Conservation (phyloP, 2,797 vertebrate species). For the Alosa sapidissima region DNA sequence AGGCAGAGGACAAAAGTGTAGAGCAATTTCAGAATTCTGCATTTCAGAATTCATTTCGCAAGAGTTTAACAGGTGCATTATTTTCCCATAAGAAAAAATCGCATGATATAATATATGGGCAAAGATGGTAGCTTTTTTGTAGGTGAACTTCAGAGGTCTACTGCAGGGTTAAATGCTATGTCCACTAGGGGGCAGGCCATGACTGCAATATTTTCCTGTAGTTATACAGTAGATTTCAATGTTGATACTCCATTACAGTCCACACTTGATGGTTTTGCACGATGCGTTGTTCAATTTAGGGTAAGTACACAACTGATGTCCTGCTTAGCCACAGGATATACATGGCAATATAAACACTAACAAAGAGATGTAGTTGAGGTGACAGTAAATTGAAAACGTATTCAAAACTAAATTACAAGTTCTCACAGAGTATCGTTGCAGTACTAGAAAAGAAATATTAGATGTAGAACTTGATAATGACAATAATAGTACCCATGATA, state of each 20-base stretch:
- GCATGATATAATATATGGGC: too few species aligned
- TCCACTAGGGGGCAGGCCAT: not conserved
- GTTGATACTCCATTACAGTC: not conserved
- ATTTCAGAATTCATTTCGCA: too few species aligned
- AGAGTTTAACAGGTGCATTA: too few species aligned
- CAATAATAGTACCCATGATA: not conserved
- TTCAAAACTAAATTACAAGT: not conserved
- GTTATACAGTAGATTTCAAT: not conserved
- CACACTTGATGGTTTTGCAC: not conserved
- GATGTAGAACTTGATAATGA: not conserved
- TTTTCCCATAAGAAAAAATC: not conserved
- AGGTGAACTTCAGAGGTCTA: not conserved
- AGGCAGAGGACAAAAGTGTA: too few species aligned
- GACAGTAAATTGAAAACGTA: not conserved
- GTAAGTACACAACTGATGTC: not conserved
- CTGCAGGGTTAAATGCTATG: not conserved
- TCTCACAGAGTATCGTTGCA: not conserved
- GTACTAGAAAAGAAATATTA: not conserved
- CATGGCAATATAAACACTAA: not conserved
- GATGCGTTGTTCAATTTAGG: not conserved
- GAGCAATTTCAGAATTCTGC: too few species aligned
- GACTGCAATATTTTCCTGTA: not conserved
- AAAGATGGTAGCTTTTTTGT: too few species aligned
- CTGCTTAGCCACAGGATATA: not conserved
- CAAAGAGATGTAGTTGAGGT: too few species aligned